A percentile compares a stretch with the other conserved stretches of the same genome.
Conservation (phyloP, 2,888 invertebrate species). For the Nymphalis c-album region DNA sequence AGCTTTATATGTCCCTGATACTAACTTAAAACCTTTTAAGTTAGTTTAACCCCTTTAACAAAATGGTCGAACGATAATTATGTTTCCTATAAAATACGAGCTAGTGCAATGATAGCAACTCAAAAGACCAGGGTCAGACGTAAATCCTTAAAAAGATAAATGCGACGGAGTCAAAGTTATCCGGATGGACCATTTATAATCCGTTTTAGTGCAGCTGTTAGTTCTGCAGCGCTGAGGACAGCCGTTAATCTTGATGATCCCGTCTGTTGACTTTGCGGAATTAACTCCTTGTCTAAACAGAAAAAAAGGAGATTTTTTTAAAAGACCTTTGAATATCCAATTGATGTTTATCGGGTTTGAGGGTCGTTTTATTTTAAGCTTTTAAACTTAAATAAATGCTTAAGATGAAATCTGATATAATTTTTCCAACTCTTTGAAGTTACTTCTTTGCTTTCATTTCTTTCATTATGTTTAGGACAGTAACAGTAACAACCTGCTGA, state of each 20-base stretch:
- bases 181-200: constrained; percentile 55
- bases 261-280: constrained; percentile 51
- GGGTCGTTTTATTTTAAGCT: neutral
- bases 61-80: constrained; percentile 3
- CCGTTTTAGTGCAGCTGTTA: constrained; percentile 46
- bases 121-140: constrained; percentile 20
- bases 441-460: neutral
- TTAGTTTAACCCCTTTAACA: neutral
- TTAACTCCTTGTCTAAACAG: constrained; percentile 40
- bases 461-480: no score
- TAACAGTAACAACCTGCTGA: no score
- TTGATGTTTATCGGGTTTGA: constrained; percentile 4
- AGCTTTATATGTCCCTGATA: no score
- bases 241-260: constrained; percentile 60
- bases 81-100: constrained; percentile 17
- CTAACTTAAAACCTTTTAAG: neutral
- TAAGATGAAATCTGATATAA: neutral
- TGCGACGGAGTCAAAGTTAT: constrained; percentile 44
- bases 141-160: constrained; percentile 37
- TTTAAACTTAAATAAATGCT: neutral
- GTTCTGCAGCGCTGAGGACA: constrained; percentile 47
- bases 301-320: constrained; percentile 27
- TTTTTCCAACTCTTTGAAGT: neutral
- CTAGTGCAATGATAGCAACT: constrained; percentile 22
- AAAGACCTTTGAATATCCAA: neutral